Percentiles rank a stretch among this genome's conserved stretches.
These are phyloP conservation scores for Drosophila limbata DNA, from an alignment of 2,888 invertebrate genomes.

Conservation along the genomic window DNA sequence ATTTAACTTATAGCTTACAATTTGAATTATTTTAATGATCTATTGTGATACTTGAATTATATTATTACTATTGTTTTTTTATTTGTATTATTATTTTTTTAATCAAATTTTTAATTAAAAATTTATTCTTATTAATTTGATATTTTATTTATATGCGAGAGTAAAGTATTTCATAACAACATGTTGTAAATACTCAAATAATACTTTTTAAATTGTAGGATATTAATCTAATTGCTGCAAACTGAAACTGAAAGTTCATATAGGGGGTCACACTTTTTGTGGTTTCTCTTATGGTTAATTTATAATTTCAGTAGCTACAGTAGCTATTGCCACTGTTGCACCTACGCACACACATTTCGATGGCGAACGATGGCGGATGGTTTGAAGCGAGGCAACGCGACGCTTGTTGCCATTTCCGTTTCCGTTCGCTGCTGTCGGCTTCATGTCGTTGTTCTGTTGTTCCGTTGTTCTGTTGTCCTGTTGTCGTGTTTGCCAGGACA, in stretches of 20 bases:
- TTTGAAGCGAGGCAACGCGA: constrained; percentile 51
- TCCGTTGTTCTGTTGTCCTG: constrained; percentile 25
- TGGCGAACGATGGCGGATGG: not conserved
- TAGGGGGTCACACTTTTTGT: constrained; percentile 13
- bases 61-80: too few species aligned
- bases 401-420: constrained; percentile 80
- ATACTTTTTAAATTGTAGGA: not conserved
- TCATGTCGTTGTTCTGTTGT: constrained; percentile 61
- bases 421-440: constrained; percentile 69
- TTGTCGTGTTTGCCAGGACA: constrained; percentile 49
- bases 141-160: too few species aligned
- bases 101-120: too few species aligned
- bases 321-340: constrained; percentile 23
- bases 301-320: constrained; percentile 13
- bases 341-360: constrained; percentile 27
- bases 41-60: too few species aligned
- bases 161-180: too few species aligned
- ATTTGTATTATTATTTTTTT: too few species aligned
- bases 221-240: not conserved
- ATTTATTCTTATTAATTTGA: too few species aligned
- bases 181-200: not conserved
- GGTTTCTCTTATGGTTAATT: constrained; percentile 29
- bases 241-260: not conserved
- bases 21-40: too few species aligned
- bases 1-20: too few species aligned